Evolutionary conservation across 1,140 invertebrate species (phyloP).

Genomic region (Lucilia sericata): DNA sequence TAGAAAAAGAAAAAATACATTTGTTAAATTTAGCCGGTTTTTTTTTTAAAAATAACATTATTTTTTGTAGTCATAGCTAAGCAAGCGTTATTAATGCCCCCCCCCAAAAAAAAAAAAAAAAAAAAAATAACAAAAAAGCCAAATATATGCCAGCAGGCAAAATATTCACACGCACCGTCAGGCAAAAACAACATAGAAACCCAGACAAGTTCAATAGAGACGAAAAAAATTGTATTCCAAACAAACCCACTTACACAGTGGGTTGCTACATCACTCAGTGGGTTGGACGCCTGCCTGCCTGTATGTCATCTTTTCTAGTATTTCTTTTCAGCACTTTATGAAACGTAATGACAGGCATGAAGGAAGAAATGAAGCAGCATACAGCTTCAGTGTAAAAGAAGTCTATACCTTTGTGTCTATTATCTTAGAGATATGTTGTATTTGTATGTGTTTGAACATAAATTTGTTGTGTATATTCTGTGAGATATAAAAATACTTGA

Average conservation of each 20-base stretch:
- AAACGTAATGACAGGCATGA: neutral
- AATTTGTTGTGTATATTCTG: too few species aligned
- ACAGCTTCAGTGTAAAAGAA: neutral
- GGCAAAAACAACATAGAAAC: neutral
- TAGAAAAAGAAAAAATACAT: neutral
- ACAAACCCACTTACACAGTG: too few species aligned
- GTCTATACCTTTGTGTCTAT: too few species aligned
- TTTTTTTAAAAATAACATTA: neutral
- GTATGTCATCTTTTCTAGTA: neutral
- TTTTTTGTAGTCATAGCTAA: neutral
- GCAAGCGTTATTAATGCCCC: neutral
- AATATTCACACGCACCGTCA: neutral
- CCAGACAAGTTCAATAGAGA: neutral
- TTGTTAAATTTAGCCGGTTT: neutral
- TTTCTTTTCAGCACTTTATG: conserved; percentile 4
- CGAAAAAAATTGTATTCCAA: too few species aligned
- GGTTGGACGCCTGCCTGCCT: too few species aligned
- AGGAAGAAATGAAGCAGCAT: neutral
- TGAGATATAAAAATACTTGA: too few species aligned
- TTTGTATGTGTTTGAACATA: too few species aligned
- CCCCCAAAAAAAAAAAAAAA: too few species aligned
- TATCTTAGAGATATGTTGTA: too few species aligned
- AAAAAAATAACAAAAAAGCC: neutral
- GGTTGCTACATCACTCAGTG: neutral
- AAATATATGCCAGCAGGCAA: conserved; percentile 1